Evolutionary conservation across 2,888 invertebrate genomes (phyloP), one percentile per base, ranked within the genome.

Genomic region (Venusia cambrica): DNA sequence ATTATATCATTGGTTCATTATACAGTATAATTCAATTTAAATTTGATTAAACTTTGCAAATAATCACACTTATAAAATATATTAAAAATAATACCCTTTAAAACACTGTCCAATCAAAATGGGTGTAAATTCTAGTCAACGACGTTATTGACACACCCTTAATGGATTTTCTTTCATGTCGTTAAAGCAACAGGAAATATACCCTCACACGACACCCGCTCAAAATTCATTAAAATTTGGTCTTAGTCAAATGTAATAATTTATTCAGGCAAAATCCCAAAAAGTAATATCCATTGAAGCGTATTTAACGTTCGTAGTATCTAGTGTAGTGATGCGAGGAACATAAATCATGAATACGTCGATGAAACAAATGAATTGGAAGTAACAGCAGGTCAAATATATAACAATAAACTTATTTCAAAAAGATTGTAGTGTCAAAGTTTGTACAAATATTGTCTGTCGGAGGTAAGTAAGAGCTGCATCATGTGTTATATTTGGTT

Each of bases 281-380:
- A 81, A 84, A 78, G 84, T 77, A 81, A 80, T 81, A 81, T 77
- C 68, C 77, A 79, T 78, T 79, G 75, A 78, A 62, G 81, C 78
- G 74, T 78, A 73, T 77, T 76, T 74, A 71, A 75, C 67, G 60
- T 63, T 70, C n/a, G n/a, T 53, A 67, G 66, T 56, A 55, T 61
- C 10, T n/a, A 54, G 62, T 58, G 68, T 60, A 64, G 56, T 48
- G 54, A 58, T 51, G 57, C 45, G 57, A 38, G 47, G 58, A 30
- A 42, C 29, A 13, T 24, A 18, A 49, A 34, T 37, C 14, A 26
- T n/a, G 1, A 6, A 16, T 4, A 15, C 31, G 24, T 46, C 38
- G 34, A 48, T 38, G 28, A 20, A 35, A 37, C 7, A 18, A 36
- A 21, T 2, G 10, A 11, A 7, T 17, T 3, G 24, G 4, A 7